Evolutionary conservation across 2,888 invertebrate genomes (phyloP).

Genomic region (Minunthozetes semirufus): DNA sequence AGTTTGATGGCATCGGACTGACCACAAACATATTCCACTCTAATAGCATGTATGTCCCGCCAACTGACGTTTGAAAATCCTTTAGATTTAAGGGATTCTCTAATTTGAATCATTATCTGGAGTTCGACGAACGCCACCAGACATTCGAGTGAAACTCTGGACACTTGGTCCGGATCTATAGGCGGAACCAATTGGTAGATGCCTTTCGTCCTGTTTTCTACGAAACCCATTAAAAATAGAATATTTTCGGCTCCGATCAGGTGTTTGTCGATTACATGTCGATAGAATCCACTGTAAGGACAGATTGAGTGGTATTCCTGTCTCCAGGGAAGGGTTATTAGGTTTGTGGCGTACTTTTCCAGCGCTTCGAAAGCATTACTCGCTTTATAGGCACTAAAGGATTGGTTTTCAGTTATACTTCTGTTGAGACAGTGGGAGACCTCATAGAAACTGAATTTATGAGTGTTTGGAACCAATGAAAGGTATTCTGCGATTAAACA

Average conservation of each 20-base stretch:
- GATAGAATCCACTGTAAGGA: conserved; percentile 76
- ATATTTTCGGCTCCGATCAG: conserved; percentile 68
- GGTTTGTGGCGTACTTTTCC: conserved; percentile 75
- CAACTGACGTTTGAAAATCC: conserved; percentile 39
- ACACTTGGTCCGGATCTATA: conserved; percentile 71
- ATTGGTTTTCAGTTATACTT: conserved; percentile 45
- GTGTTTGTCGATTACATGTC: conserved; percentile 75
- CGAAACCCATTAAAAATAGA: conserved; percentile 76
- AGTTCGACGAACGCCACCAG: conserved; percentile 80
- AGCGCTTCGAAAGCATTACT: conserved; percentile 75
- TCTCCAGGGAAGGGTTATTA: conserved; percentile 79
- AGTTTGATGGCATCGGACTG: conserved; percentile 40
- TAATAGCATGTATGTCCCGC: conserved; percentile 40
- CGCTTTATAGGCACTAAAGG: conserved; percentile 73
- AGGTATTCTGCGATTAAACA: conserved; percentile 41
- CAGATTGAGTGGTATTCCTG: conserved; percentile 57
- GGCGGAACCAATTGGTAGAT: conserved; percentile 53
- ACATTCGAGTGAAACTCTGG: conserved; percentile 71
- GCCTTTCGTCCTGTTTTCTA: conserved; percentile 45
- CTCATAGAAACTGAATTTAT: conserved; percentile 41
- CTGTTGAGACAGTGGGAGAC: conserved; percentile 39
- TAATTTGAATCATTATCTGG: conserved; percentile 51
- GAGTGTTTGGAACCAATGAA: conserved; percentile 39
- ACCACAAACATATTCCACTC: conserved; percentile 41
- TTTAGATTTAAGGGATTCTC: conserved; percentile 38